Conservation (phyloP, 2,113 vertebrate genomes). For the Bos taurus region ARS-UCD2.0 NC_037329.1:111950501-111951000, state of each 20-base stretch:
- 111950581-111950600: neutral
- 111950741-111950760: neutral
- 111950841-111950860: neutral
- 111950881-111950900: neutral
- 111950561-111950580: neutral
- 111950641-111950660: neutral
- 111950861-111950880: neutral
- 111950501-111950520: no score
- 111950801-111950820: neutral
- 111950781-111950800: neutral
- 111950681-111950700: neutral
- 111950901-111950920: neutral
- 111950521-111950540: neutral
- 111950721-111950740: neutral
- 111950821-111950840: neutral
- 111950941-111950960: neutral
- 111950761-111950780: neutral
- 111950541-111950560: neutral
- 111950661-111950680: neutral
- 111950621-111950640: neutral
- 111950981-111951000: neutral
- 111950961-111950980: neutral
- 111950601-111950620: rapidly evolving
- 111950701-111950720: neutral
- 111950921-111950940: neutral